These are phyloP conservation scores for Copidosoma floridanum DNA, from an alignment of 1,140 invertebrate species.

Conservation along the genomic window DNA sequence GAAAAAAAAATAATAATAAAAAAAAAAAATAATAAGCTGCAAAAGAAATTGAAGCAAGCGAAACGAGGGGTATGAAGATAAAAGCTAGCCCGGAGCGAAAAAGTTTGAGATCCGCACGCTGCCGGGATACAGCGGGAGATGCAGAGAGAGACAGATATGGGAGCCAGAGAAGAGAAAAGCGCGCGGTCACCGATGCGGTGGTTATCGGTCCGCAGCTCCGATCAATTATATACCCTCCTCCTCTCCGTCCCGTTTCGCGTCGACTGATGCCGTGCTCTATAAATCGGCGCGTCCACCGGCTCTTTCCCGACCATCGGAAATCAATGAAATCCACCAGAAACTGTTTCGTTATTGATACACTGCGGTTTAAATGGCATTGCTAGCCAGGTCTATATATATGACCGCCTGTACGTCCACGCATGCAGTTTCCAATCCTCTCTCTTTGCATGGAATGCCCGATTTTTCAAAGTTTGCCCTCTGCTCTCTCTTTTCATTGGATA, in stretches of 20 bases:
- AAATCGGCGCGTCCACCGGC: slow-evolving; percentile 31
- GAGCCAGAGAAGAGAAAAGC: slow-evolving; percentile 11
- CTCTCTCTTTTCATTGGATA: no score
- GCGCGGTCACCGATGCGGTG: slow-evolving; percentile 34
- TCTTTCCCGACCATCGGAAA: slow-evolving; percentile 40
- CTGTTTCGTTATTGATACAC: slow-evolving; percentile 44
- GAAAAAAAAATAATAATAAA: no score
- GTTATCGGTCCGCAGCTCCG: slow-evolving; percentile 45
- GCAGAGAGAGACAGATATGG: background rate
- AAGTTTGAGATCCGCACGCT: background rate
- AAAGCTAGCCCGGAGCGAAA: background rate
- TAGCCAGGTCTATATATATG: no score
- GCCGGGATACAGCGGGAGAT: slow-evolving; percentile 4
- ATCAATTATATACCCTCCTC: slow-evolving; percentile 41
- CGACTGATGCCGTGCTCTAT: slow-evolving; percentile 32
- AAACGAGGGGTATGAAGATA: background rate
- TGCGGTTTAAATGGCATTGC: slow-evolving; percentile 36
- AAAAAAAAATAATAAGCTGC: no score
- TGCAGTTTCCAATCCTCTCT: background rate
- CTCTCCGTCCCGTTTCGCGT: slow-evolving; percentile 32
- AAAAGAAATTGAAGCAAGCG: slow-evolving; percentile 9
- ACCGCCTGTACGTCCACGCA: no score
- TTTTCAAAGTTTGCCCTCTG: no score
- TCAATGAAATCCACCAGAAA: slow-evolving; percentile 48
- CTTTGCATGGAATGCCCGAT: no score